A percentile compares a stretch with the other conserved stretches of the same genome.
Conservation (phyloP, 2,797 vertebrate species). For the Epinephelus awoara region DNA sequence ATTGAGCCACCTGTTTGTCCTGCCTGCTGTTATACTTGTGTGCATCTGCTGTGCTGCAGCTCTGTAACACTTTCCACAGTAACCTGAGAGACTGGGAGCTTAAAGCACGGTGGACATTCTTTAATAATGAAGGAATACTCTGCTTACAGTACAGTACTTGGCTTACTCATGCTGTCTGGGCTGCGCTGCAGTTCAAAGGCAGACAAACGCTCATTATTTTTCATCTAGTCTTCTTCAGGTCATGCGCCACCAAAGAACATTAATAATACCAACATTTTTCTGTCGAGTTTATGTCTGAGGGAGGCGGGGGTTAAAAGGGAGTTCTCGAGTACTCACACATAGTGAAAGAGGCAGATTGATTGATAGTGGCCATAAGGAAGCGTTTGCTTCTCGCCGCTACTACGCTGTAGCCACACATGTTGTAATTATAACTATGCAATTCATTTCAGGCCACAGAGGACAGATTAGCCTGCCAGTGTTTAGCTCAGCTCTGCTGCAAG, state of each 20-base stretch:
- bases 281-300: conserved; percentile 2
- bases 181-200: conserved; percentile 30
- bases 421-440: conserved; percentile 71
- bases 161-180: conserved; percentile 37
- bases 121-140: conserved; percentile 81
- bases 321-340: neutral
- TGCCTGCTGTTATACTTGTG: conserved; percentile 37
- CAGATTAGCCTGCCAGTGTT: conserved; percentile 77
- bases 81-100: conserved; percentile 74
- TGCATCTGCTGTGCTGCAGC: conserved; percentile 68
- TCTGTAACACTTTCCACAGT: conserved; percentile 67
- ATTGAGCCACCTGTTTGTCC: conserved; percentile 66
- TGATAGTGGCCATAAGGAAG: conserved; percentile 42
- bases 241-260: neutral
- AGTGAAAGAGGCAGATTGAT: conserved; percentile 45
- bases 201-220: conserved; percentile 46
- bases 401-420: conserved; percentile 50
- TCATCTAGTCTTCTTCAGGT: conserved; percentile 10
- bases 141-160: conserved; percentile 61
- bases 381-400: conserved; percentile 35
- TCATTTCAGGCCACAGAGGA: conserved; percentile 78
- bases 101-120: conserved; percentile 69
- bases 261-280: conserved; percentile 6
- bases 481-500: conserved; percentile 80
- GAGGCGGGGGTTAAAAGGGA: conserved; percentile 14